Evolutionary conservation across 2,113 vertebrate genomes (phyloP).

Genomic region (Chloropsis cyanopogon): DNA sequence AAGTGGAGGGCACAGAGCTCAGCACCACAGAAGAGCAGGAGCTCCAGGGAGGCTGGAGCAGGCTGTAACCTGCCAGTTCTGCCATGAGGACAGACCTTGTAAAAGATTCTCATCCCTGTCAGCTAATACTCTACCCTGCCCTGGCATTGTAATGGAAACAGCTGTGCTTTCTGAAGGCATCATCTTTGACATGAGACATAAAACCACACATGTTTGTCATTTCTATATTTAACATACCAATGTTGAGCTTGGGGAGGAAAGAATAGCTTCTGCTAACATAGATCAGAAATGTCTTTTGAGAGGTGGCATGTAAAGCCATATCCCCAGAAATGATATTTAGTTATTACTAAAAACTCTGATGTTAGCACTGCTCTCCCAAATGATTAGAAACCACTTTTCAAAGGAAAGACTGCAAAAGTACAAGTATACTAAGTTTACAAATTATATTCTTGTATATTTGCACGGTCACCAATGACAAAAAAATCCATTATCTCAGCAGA

Average conservation of each 20-base stretch:
- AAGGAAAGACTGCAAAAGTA: neutral
- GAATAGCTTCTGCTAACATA: slow-evolving; percentile 16
- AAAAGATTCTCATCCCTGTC: neutral
- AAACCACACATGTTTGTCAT: slow-evolving; percentile 9
- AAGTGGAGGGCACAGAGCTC: neutral
- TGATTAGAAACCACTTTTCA: neutral
- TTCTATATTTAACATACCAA: neutral
- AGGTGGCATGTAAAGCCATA: neutral
- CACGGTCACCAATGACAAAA: neutral
- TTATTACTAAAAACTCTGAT: neutral
- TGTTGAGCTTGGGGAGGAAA: neutral
- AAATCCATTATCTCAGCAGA: neutral
- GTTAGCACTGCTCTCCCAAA: neutral
- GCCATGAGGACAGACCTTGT: neutral
- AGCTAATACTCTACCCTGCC: neutral
- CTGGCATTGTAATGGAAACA: neutral
- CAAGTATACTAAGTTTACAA: neutral
- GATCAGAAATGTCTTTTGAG: neutral
- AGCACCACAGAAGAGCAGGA: neutral
- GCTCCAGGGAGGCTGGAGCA: neutral
- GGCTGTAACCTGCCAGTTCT: neutral
- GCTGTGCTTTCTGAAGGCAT: neutral
- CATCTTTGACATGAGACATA: neutral
- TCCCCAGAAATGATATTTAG: neutral
- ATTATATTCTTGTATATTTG: neutral